Evolutionary conservation across 2,797 vertebrate species (phyloP).

Genomic region (Parauchenoglanis punctatus): DNA sequence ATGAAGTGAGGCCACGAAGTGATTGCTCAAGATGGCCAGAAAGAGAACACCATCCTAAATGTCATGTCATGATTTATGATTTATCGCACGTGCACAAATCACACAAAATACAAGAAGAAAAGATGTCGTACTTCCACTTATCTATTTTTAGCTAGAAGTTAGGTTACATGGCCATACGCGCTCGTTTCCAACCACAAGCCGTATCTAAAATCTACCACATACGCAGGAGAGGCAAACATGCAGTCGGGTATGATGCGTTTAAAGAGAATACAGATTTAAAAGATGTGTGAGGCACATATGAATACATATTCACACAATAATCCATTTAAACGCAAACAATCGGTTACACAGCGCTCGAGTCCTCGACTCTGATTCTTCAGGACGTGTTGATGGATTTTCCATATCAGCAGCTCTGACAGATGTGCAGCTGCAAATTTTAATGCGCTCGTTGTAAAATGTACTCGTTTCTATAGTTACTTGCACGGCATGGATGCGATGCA

Average conservation of each 20-base stretch:
- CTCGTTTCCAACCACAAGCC: constrained; percentile 9
- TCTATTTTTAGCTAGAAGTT: not conserved
- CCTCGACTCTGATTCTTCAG: not conserved
- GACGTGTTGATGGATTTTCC: not conserved
- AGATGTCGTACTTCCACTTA: not conserved
- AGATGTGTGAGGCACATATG: too few relatives aligned
- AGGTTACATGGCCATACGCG: not conserved
- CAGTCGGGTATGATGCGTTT: not conserved
- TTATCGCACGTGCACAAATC: not conserved
- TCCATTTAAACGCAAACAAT: not conserved
- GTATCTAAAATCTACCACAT: not conserved
- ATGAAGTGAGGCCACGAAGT: not conserved
- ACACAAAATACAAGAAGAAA: not conserved
- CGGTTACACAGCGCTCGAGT: not conserved
- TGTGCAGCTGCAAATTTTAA: too few relatives aligned
- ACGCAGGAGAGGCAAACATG: not conserved
- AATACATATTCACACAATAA: not conserved
- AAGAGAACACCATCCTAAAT: not conserved
- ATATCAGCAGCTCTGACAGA: not conserved
- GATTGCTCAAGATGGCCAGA: not conserved
- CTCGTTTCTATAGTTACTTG: too few relatives aligned
- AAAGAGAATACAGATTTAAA: not conserved
- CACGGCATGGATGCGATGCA: not conserved
- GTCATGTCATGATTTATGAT: not conserved
- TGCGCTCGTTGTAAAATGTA: too few relatives aligned